These are phyloP conservation scores for Melanerpes formicivorus DNA, from an alignment of 2,113 vertebrate species.

Conservation along the genomic window DNA sequence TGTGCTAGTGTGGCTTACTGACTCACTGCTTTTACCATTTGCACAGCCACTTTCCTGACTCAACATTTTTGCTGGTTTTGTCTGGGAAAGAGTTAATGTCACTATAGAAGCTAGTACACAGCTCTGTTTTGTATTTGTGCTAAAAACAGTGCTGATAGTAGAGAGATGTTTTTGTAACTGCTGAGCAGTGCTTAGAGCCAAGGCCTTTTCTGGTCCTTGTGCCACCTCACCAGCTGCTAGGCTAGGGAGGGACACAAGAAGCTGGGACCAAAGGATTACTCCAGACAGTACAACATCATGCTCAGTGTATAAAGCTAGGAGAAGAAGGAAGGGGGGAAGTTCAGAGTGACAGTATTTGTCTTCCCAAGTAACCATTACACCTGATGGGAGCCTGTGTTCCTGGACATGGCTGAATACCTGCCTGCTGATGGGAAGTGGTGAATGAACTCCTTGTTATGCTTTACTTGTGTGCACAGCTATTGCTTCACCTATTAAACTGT, in stretches of 20 bases:
- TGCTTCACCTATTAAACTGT: not conserved
- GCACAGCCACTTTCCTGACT: not conserved
- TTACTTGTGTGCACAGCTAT: no score
- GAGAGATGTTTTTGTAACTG: not conserved
- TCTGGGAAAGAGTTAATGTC: not conserved
- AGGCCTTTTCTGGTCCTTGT: not conserved
- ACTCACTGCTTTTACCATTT: conserved; percentile 6
- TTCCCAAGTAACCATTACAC: not conserved
- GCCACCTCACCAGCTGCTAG: not conserved
- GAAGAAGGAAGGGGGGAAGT: not conserved
- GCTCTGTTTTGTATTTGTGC: not conserved
- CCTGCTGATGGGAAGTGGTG: not conserved
- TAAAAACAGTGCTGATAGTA: not conserved
- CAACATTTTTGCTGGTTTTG: not conserved
- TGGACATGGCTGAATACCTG: not conserved
- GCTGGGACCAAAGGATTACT: not conserved
- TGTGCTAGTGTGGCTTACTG: not conserved
- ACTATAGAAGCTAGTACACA: not conserved
- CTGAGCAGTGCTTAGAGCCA: not conserved
- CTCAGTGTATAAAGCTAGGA: not conserved
- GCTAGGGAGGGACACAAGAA: no score
- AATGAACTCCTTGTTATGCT: not conserved
- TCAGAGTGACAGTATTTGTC: not conserved
- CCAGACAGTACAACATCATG: no score
- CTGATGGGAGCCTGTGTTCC: not conserved